Evolutionary conservation across 92 coral and sea anemone species (phyloP), one percentile per base, ranked within the genome.

Genomic region (Montipora capitata): DNA sequence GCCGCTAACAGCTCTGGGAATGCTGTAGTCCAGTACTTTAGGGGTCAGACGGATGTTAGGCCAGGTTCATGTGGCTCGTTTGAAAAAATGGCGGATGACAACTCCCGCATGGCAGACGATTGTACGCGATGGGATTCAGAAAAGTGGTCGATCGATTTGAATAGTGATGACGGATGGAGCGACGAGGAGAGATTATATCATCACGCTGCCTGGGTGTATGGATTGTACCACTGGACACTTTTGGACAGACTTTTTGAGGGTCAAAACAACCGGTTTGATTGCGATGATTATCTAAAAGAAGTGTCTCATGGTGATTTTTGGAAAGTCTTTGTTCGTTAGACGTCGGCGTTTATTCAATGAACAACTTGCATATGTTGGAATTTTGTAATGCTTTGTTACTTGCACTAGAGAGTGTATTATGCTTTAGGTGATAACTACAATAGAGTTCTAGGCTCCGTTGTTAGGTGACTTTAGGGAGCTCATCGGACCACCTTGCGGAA

Each of bases 1-100:
- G 68, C 68, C 39, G 68, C 68, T 63, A 63, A 63, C 68, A 63
- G 68, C 6, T n/a, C 68, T 63, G 68, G 68, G 35, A 63, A 63
- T n/a, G 68, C 68, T 2, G 68, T 63, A 4, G 68, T 63, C 39
- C 68, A 63, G 68, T 63, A 63, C 68, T 63, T 63, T 35, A 63
- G 0, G 35, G 68, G 68, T 63, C 68, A n/a, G 68, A 63, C 68
- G 35, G 38, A 63, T 63, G 40, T 63, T 18, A 0, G 14, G 1
- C 68, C 68, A 15, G 38, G n/a, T 17, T 63, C 68, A 4, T 63
- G 68, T 18, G 38, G 38, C 68, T 63, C 39, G 68, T 63, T 17
- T 17, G 68, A 14, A 35, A 63, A 1, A 63, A 17, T 58, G 64
- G n/a, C 12, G 2, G 39, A 63, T 63, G 68, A 63, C 10, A 9